Percentiles rank a stretch among this genome's conserved stretches.
Conservation (phyloP, 2,113 vertebrate genomes). For the Meriones unguiculatus region DNA sequence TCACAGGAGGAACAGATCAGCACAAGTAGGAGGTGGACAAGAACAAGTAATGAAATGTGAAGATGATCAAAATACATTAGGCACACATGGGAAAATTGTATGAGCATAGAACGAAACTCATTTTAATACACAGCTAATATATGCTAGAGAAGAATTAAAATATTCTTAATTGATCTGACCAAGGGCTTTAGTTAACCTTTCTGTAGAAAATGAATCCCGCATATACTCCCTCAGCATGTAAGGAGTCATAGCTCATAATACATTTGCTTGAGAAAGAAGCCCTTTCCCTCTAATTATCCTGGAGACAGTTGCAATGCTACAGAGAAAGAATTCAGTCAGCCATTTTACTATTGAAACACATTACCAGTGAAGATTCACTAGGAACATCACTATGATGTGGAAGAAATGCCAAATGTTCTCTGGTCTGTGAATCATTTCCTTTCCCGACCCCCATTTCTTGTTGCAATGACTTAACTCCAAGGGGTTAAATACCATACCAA, state of each 20-base stretch:
- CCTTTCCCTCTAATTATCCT: not conserved
- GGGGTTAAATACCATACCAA: not conserved
- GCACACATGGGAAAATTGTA: not conserved
- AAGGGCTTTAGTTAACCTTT: constrained; percentile 24
- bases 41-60: not conserved
- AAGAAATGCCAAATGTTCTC: not conserved
- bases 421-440: not conserved
- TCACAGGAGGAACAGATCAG: not conserved
- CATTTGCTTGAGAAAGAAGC: not conserved
- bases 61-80: not conserved
- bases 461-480: not conserved
- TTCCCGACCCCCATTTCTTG: not conserved
- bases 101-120: not conserved
- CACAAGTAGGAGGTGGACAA: not conserved
- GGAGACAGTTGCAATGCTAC: not conserved
- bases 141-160: not conserved
- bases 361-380: not conserved
- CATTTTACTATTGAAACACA: constrained; percentile 31
- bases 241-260: not conserved
- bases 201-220: not conserved
- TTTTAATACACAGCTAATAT: not conserved
- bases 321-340: constrained; percentile 19
- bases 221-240: not conserved
- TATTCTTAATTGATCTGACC: not conserved
- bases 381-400: not conserved